phyloP scores from a whole-genome alignment of 2,797 vertebrate species.

The Leptodactylus fallax region DNA sequence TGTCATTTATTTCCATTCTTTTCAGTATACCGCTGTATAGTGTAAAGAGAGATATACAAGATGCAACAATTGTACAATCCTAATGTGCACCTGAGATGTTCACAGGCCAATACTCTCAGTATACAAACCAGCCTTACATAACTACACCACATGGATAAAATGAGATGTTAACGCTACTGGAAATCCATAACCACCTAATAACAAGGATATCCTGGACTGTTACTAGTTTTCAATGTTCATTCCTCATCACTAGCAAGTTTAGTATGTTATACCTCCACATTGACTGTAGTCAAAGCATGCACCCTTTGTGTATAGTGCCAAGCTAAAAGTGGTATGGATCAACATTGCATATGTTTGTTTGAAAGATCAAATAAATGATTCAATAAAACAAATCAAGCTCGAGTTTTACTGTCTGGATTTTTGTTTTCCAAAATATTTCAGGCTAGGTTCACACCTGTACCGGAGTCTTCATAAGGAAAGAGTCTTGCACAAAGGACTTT shows the following conservation, averaged over 20 bases:
- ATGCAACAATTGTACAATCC: background rate
- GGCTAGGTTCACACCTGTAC: background rate
- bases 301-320: constrained; percentile 74
- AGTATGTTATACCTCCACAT: constrained; percentile 46
- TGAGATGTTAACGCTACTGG: background rate
- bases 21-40: background rate
- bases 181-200: background rate
- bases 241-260: constrained; percentile 39
- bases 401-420: background rate
- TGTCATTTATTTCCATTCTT: background rate
- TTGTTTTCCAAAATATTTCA: background rate
- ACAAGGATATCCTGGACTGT: constrained; percentile 28
- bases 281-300: constrained; percentile 76
- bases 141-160: constrained; percentile 22
- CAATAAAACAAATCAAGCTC: constrained; percentile 44
- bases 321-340: constrained; percentile 75
- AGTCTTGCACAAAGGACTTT: too few relatives aligned
- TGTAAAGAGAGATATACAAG: background rate
- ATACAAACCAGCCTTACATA: constrained; percentile 4
- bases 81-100: background rate
- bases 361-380: constrained; percentile 58
- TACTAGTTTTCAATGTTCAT: background rate
- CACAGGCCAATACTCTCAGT: background rate
- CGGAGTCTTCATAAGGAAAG: too few relatives aligned
- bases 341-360: constrained; percentile 80